Evolutionary conservation across 2,797 vertebrate genomes (phyloP), one percentile per base, ranked within the genome.

Genomic region (Acestrorhynchus altus): DNA sequence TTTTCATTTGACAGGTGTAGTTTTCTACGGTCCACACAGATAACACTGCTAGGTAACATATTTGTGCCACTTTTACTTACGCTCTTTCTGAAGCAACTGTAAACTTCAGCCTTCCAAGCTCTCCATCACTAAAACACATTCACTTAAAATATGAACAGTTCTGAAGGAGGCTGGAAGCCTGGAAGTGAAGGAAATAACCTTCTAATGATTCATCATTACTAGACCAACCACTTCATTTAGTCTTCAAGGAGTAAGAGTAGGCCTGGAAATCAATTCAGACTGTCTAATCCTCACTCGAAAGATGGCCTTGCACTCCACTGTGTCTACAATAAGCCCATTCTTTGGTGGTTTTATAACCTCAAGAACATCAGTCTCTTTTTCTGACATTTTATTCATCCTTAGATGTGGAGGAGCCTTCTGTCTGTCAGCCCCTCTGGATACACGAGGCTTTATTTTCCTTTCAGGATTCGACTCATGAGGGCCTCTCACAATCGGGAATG

Each of bases 391-490:
- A 73, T 77, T 64, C 82, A 84, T 40, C 80, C 81, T 83, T 64
- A 69, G 69, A 83, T 86, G 87, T 82, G 10, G 74, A 86, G 79
- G 73, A 59, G 78, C 47, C 69, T 83, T 57, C 42, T 75, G 61
- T 86, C 81, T 76, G 82, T 87, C 78, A 81, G 80, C 83, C 70
- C 69, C 52, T 35, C 49, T 77, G 80, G 84, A 83, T 84, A 64
- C 78, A 80, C 82, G 74, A 76, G 79, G 63, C 86, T 89, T 91
- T 89, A 86, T 93, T 91, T 92, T 90, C 86, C 64, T 84, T 89
- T 80, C 86, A 84, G 82, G 71, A 83, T 87, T 77, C 42, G 83
- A 80, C 82, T 77, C 82, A 67, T 68, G 6, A 61, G 84, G 86
- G 81, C 88, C 87, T 84, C 86, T 83, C 24, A 61, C 44, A 49